Conservation (phyloP, 2,888 invertebrate species). For the Tortricodes alternella region DNA sequence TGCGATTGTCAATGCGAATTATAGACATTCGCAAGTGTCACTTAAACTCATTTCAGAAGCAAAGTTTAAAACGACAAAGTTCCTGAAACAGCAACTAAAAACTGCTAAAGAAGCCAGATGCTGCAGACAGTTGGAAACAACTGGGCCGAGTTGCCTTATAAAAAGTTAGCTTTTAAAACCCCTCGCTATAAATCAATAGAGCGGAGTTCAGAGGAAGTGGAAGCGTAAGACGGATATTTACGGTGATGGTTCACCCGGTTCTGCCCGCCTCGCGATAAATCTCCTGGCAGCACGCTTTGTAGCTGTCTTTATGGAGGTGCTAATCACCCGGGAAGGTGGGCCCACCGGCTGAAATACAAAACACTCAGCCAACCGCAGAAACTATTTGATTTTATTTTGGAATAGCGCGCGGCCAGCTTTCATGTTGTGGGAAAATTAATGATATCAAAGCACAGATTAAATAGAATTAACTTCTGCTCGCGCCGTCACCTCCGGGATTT, state of each 20-base stretch:
- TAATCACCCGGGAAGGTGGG: constrained; percentile 50
- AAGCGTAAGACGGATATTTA: constrained; percentile 72
- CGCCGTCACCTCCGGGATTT: constrained; percentile 9
- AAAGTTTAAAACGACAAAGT: constrained; percentile 74
- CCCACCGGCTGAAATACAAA: constrained; percentile 36
- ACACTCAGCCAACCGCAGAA: constrained; percentile 38
- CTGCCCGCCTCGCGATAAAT: constrained; percentile 61
- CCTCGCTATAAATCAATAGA: constrained; percentile 75
- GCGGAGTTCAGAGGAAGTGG: constrained; percentile 68
- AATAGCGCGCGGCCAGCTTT: constrained; percentile 1
- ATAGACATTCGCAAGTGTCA: constrained; percentile 37
- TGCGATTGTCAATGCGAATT: constrained; percentile 24
- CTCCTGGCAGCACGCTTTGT: constrained; percentile 61
- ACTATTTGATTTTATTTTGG: constrained; percentile 33
- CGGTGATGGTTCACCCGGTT: constrained; percentile 62
- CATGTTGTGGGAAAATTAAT: constrained; percentile 14
- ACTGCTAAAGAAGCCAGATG: constrained; percentile 76
- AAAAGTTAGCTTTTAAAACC: constrained; percentile 79
- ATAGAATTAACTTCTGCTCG: constrained; percentile 10
- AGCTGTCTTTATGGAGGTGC: constrained; percentile 60
- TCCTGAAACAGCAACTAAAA: constrained; percentile 65
- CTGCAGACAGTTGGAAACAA: constrained; percentile 79
- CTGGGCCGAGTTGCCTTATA: constrained; percentile 71
- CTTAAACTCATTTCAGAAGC: constrained; percentile 55
- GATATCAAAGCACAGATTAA: constrained; percentile 20